Conservation (phyloP, 2,888 invertebrate species). For the Drosophila siamana region DNA sequence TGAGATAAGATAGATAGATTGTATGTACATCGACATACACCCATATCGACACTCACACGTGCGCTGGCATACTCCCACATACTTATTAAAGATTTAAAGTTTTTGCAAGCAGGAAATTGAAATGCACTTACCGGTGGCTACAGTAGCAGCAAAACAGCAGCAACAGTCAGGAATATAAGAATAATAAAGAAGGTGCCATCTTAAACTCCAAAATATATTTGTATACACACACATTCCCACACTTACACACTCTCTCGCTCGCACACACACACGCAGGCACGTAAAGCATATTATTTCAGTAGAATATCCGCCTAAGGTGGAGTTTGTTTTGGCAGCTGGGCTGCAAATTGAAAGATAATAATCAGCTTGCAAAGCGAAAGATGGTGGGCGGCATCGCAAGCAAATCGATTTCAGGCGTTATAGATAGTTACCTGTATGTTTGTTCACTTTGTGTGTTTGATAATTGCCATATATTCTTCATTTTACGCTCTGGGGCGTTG, state of each 20-base stretch:
- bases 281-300: conserved; percentile 47
- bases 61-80: conserved; percentile 32
- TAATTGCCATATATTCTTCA: background rate
- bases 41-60: background rate
- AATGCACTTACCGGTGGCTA: conserved; percentile 74
- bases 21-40: conserved; percentile 20
- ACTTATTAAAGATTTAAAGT: conserved; percentile 76
- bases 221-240: conserved; percentile 12
- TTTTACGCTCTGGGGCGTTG: background rate
- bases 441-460: background rate
- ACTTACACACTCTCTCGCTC: conserved; percentile 1
- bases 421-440: conserved; percentile 18
- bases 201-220: conserved; percentile 43
- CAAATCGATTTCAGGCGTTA: conserved; percentile 21
- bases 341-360: conserved; percentile 76
- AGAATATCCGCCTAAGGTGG: conserved; percentile 44
- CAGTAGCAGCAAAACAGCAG: conserved; percentile 23
- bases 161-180: conserved; percentile 52
- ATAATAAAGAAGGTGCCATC: conserved; percentile 56
- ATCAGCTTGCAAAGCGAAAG: conserved; percentile 47
- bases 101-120: conserved; percentile 71
- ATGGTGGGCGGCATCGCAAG: conserved; percentile 24
- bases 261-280: conserved; percentile 10
- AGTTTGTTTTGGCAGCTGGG: conserved; percentile 70
- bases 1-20: conserved; percentile 21